A percentile compares a stretch with the other conserved stretches of the same genome.
Evolutionary conservation across 92 coral and sea anemone genomes (phyloP).

Genomic region (Desmophyllum pertusum): DNA sequence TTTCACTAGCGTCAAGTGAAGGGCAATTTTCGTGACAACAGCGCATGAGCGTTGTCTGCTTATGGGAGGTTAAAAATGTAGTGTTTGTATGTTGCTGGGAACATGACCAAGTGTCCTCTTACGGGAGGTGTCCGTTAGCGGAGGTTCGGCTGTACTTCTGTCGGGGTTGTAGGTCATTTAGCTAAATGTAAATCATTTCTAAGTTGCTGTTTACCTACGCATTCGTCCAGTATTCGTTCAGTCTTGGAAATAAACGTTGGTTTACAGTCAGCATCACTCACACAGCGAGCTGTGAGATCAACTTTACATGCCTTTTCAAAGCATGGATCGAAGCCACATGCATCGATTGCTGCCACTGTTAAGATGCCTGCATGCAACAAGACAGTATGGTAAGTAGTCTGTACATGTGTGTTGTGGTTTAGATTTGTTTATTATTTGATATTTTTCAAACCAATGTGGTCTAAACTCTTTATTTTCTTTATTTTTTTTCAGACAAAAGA

Average conservation of each 20-base stretch:
- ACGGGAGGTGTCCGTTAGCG: too few relatives aligned
- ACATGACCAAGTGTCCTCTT: too few relatives aligned
- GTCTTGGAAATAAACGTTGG: conserved; percentile 74
- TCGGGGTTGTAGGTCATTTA: background rate
- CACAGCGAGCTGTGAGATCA: conserved; percentile 74
- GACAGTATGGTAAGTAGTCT: background rate
- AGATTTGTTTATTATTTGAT: too few relatives aligned
- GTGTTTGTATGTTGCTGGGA: too few relatives aligned
- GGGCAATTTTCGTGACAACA: too few relatives aligned
- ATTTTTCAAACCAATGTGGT: too few relatives aligned
- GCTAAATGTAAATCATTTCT: background rate
- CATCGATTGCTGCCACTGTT: conserved; percentile 20
- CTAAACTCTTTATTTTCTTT: too few relatives aligned
- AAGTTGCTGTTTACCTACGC: conserved; percentile 69
- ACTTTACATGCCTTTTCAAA: conserved; percentile 65
- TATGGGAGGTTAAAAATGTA: too few relatives aligned
- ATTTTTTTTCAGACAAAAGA: too few relatives aligned
- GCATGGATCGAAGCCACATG: conserved; percentile 87
- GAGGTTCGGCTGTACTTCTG: too few relatives aligned
- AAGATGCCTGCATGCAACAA: conserved; percentile 8
- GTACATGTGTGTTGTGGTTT: background rate
- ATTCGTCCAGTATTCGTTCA: conserved; percentile 65
- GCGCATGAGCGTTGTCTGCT: too few relatives aligned
- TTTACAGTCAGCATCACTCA: conserved; percentile 74
- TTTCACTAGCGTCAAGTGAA: too few relatives aligned